phyloP scores from a whole-genome alignment of 35 echinoderm and acorn worm species.

The Hemicentrotus pulcherrimus region DNA sequence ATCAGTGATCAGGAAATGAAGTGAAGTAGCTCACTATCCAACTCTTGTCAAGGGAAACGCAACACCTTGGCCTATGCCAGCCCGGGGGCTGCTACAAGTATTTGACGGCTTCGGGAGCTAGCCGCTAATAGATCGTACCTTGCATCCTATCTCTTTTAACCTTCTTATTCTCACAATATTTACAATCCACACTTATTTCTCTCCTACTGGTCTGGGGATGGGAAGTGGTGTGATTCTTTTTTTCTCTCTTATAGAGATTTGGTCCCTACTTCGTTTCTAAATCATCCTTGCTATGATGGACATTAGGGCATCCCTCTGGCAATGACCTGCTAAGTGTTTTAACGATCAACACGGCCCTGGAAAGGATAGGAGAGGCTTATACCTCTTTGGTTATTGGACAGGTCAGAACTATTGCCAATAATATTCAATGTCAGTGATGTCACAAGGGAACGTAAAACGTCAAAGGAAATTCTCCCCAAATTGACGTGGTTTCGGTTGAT shows the following conservation, averaged over 20 bases:
- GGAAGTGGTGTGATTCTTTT: not conserved
- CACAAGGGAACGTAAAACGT: not conserved
- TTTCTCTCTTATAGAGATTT: not conserved
- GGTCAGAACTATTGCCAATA: not conserved
- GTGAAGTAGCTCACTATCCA: constrained; percentile 1
- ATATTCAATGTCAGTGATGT: not conserved
- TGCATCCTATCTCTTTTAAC: not conserved
- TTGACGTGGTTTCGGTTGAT: not conserved
- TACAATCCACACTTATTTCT: not conserved
- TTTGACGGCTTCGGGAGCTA: not conserved
- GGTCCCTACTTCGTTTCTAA: not conserved
- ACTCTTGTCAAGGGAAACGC: not conserved
- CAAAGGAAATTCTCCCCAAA: not conserved
- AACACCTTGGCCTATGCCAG: not conserved
- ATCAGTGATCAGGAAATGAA: constrained; percentile 18
- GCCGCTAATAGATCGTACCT: not conserved
- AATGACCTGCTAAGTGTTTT: constrained; percentile 18
- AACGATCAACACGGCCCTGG: not conserved
- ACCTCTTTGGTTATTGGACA: not conserved
- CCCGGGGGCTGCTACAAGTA: not conserved
- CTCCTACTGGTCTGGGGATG: not conserved
- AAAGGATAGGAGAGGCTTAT: not conserved
- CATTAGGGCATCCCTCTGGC: not conserved
- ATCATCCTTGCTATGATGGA: not conserved
- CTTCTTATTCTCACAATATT: constrained; percentile 13